Evolutionary conservation across 2,888 invertebrate species (phyloP).

Genomic region (Dolichomitus sp.): DNA sequence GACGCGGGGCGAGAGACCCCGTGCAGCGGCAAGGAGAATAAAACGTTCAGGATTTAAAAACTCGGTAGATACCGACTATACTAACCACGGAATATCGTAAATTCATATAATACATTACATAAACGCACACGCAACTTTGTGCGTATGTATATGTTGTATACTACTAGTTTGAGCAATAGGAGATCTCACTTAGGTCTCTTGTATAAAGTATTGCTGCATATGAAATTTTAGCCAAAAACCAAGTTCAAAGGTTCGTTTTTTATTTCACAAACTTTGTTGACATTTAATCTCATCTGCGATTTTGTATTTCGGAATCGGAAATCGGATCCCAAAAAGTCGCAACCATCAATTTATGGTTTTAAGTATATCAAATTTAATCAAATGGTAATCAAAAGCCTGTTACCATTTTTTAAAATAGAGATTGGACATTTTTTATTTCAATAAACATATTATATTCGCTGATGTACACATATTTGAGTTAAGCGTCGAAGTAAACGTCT

Average conservation of each 20-base stretch:
- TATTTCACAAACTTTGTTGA: neutral
- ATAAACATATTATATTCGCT: too few species aligned
- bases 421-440: too few species aligned
- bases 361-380: too few species aligned
- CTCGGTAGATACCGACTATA: neutral
- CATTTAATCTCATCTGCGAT: neutral
- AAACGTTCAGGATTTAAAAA: slow-evolving; percentile 49
- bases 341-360: neutral
- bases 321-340: neutral
- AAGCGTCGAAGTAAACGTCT: too few species aligned
- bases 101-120: slow-evolving; percentile 6
- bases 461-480: too few species aligned
- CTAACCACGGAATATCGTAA: slow-evolving; percentile 19
- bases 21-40: slow-evolving; percentile 57
- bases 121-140: neutral
- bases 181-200: neutral
- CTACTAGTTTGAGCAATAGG: neutral
- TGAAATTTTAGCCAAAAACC: too few species aligned
- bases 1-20: slow-evolving; percentile 62
- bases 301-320: too few species aligned
- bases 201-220: neutral
- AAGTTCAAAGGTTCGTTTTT: too few species aligned
- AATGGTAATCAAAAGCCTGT: too few species aligned
- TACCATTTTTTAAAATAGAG: too few species aligned
- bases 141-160: neutral